Evolutionary conservation across 64 coral and sea anemone genomes (phyloP).

Genomic region (Actinia tenebrosa): DNA sequence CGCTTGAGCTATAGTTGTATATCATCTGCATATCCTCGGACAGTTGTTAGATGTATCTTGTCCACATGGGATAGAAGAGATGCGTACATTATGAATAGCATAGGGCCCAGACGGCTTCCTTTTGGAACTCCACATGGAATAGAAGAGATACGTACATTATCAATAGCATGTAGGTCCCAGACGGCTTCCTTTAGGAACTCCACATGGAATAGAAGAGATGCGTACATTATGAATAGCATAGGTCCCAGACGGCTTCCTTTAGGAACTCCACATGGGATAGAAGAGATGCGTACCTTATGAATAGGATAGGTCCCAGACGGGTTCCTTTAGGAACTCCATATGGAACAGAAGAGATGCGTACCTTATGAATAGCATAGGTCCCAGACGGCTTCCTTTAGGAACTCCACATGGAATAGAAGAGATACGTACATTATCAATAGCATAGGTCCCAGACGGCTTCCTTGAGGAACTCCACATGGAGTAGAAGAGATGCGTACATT

Average conservation of each 20-base stretch:
- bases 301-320: too few relatives aligned
- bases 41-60: not conserved
- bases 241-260: too few relatives aligned
- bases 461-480: conserved; percentile 12
- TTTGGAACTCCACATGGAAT: conserved; percentile 2
- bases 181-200: not conserved
- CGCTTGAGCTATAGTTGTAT: not conserved
- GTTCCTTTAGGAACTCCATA: not conserved
- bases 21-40: conserved; percentile 1
- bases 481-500: too few relatives aligned
- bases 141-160: conserved; percentile 15
- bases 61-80: not conserved
- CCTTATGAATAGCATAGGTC: conserved; percentile 23
- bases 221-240: too few relatives aligned
- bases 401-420: not conserved
- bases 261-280: too few relatives aligned
- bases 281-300: too few relatives aligned
- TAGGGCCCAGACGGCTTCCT: conserved; percentile 15
- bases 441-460: not conserved
- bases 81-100: conserved; percentile 27
- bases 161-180: not conserved
- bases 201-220: not conserved
- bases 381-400: conserved; percentile 25
- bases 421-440: conserved; percentile 28
- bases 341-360: conserved; percentile 11